A percentile compares a stretch with the other conserved stretches of the same genome.
Conservation (phyloP, 1,140 invertebrate genomes). For the Manduca sexta region DNA sequence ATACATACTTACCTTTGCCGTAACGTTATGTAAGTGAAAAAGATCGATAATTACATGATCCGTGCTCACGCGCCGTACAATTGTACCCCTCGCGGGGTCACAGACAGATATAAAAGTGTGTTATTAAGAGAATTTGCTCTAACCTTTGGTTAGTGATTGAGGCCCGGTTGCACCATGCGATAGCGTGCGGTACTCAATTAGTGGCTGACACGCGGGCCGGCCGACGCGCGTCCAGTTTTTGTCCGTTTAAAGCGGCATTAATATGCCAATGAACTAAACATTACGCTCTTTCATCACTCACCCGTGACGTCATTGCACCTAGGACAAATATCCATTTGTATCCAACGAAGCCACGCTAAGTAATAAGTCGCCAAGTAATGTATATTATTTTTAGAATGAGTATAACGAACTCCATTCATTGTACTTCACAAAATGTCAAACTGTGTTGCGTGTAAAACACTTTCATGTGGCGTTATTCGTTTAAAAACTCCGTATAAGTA, state of each 20-base stretch:
- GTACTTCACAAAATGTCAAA: no score
- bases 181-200: conserved; percentile 66
- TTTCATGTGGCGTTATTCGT: no score
- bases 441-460: no score
- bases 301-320: background rate
- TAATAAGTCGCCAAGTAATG: no score
- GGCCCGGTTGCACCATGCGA: conserved; percentile 38
- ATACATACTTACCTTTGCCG: no score
- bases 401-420: no score
- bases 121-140: conserved; percentile 49
- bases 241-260: conserved; percentile 53
- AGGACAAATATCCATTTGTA: background rate
- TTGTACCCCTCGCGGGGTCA: conserved; percentile 5
- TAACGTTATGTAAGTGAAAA: no score
- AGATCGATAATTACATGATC: no score
- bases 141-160: conserved; percentile 51
- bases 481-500: no score
- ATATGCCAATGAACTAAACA: conserved; percentile 53
- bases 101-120: conserved; percentile 26
- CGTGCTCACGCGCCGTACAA: conserved; percentile 1
- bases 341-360: no score
- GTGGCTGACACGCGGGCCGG: conserved; percentile 47
- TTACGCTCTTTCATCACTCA: conserved; percentile 11
- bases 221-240: conserved; percentile 54
- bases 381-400: no score